Evolutionary conservation across 2,797 vertebrate species (phyloP), one percentile per base, ranked within the genome.

Genomic region (Taeniopygia guttata): DNA sequence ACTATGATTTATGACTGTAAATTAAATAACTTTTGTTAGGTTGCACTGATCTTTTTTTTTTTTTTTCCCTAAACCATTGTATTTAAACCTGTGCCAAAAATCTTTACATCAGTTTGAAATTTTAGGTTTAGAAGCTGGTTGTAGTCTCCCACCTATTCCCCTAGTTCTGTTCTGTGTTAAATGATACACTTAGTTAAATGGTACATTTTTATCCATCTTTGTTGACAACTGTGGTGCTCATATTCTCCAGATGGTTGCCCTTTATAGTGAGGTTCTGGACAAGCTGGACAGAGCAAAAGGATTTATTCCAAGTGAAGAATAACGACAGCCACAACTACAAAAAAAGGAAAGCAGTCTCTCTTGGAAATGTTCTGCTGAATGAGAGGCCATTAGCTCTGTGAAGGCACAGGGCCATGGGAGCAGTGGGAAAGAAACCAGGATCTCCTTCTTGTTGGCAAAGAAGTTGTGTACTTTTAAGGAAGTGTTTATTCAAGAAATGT

Each of bases 201-300:
- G 21, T 29, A 25, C 30, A 60, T n/a, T 38, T 80, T 80, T 64
- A 55, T 51, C 60, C 40, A 66, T 54, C 42, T 20, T 74, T 75
- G 52, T 55, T 87, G 40, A 87, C 83, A 64, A 36, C 26, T 91
- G 2, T 67, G 83, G 23, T 84, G 82, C 8, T 95, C 94, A 2
- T 95, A 6, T 96, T 93, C 94, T 95, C 64, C 97, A 99, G 99
- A 98, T 99, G 98, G 97, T 98, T 34, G 87, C 94, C 77, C 98
- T 99, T 56, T 99, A 99, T 94, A 95, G 97, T 70, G 98, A 99
- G 88, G 97, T 99, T 86, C 95, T 98, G 97, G 98, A 99, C 95
- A 97, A 97, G 92, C 19, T 99, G 96, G 97, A 98, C 96, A 98
- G 97, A 97, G 98, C 97, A 21, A 98, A 98, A 94, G 94, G 73